Base-by-base conservation (phyloP, 1,140 invertebrate genomes). In the Hyposmocoma kahamanoa region DNA sequence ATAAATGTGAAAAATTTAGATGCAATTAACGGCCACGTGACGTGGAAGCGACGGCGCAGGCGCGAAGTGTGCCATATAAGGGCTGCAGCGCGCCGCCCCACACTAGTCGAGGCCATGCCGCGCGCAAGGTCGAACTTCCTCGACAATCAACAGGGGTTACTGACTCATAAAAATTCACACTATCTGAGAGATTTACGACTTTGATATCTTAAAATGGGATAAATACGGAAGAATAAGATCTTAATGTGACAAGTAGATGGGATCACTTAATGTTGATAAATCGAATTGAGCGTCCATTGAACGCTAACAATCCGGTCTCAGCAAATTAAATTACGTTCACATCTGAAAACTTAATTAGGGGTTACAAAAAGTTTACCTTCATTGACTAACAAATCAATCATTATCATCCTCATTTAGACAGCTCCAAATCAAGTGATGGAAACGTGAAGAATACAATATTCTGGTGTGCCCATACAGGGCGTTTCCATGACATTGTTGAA, bases 111-210 rank as follows among this genome's bases (percentile, higher is more conserved):
- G 72, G 60, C 54, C 62, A 45, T 30, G 44, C 11, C 32, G 19
- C 53, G 56, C 30, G 46, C 53, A 66, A 70, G 70, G 68, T 50
- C 64, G 22, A 15, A 66, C 46, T 50, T 48, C 54, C 52, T 53
- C 8, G 15, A n/a, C n/a, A n/a, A n/a, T n/a, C n/a, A n/a, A 42
- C 54, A 53, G 64, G 64, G 70, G 69, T 75, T 65, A 75, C 62
- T 73, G 72, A 76, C 69, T 72, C 59, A 55, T 46, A 55, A 58
- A 63, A 65, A 65, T 62, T 62, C 54, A 64, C 62, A 66, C 68
- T 66, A 56, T 61, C 51, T 53, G 58, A 13, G 48, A 58, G 59
- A 70, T 67, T 72, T 63, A 68, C 57, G 50, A 57, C 50, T 59
- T 48, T 57, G 68, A 72, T 72, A 60, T 44, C 46, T 53, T 42